Evolutionary conservation across 2,797 vertebrate species (phyloP).

Genomic region (Florisuga fusca): DNA sequence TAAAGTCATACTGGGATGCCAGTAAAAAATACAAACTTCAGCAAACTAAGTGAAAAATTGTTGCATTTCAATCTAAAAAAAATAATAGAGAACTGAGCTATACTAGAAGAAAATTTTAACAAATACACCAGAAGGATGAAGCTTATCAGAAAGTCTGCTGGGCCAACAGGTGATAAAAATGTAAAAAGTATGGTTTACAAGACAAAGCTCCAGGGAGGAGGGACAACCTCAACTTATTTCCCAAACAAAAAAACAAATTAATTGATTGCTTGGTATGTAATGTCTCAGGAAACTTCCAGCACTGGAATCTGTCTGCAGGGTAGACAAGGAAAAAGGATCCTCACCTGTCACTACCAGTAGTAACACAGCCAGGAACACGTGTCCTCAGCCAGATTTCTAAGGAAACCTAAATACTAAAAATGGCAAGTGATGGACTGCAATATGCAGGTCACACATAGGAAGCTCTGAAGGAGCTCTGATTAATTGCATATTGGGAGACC

Average conservation of each 20-base stretch:
- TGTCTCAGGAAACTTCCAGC: background rate
- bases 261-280: accelerated
- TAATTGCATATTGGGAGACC: background rate
- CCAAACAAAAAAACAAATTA: background rate
- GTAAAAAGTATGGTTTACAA: background rate
- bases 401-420: background rate
- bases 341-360: background rate
- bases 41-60: background rate
- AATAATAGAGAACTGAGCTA: background rate
- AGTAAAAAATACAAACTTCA: background rate
- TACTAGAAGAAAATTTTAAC: background rate
- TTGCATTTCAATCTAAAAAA: background rate
- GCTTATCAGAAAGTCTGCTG: background rate
- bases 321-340: background rate
- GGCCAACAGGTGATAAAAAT: background rate
- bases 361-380: accelerated
- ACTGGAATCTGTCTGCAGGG: background rate
- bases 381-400: background rate
- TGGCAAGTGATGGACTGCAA: background rate
- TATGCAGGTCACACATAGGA: background rate
- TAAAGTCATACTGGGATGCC: background rate
- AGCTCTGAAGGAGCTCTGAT: background rate
- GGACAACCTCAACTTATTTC: background rate
- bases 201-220: background rate
- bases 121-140: background rate